Conservation (phyloP, 1,140 invertebrate species). For the Choristoneura fumiferana region DNA sequence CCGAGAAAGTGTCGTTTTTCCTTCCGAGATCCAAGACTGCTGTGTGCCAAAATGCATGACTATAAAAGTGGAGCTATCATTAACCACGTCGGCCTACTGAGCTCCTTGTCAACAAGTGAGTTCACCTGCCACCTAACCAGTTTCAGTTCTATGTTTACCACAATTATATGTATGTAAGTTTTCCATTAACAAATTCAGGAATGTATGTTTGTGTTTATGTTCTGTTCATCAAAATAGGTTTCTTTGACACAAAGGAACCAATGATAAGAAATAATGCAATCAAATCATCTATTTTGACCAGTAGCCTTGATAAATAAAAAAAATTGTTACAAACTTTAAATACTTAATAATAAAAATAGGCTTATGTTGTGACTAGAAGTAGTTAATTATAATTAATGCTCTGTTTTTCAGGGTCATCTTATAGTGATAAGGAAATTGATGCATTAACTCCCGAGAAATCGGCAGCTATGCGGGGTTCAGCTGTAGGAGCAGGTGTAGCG, state of each 20-base stretch:
- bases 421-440: conserved; percentile 96
- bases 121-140: conserved; percentile 27
- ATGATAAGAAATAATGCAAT: no score
- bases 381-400: background rate
- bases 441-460: conserved; percentile 78
- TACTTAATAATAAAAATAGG: no score
- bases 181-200: background rate
- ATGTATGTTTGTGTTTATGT: no score
- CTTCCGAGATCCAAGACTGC: conserved; percentile 53
- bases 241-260: background rate
- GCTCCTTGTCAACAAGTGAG: conserved; percentile 71
- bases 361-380: no score
- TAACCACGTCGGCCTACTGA: conserved; percentile 66
- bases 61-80: conserved; percentile 68
- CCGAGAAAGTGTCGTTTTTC: conserved; percentile 66
- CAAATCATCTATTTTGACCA: no score
- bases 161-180: background rate
- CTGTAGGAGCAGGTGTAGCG: conserved; percentile 57
- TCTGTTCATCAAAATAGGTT: background rate
- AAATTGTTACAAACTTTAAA: no score
- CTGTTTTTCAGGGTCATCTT: conserved; percentile 87
- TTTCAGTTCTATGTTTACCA: conserved; percentile 23
- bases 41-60: conserved; percentile 67
- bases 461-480: conserved; percentile 71
- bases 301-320: no score